phyloP scores from a whole-genome alignment of 2,113 vertebrate species.

The Petaurus breviceps region DNA sequence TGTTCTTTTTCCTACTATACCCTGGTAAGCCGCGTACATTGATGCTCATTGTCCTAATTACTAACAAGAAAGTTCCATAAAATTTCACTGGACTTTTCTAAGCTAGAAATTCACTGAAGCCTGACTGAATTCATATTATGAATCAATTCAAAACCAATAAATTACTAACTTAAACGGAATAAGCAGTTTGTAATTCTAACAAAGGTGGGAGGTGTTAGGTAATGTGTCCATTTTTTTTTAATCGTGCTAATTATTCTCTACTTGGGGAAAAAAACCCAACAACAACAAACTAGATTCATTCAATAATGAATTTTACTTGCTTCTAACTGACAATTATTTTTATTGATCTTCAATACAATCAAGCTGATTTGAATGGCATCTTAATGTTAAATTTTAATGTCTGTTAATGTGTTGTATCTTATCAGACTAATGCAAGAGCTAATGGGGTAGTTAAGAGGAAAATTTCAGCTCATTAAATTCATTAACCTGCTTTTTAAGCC shows the following conservation, averaged over 20 bases:
- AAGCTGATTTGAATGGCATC: slow-evolving; percentile 33
- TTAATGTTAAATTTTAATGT: slow-evolving; percentile 45
- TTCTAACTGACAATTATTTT: slow-evolving; percentile 50
- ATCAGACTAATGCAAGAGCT: slow-evolving; percentile 19
- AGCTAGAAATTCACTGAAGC: background rate
- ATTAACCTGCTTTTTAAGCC: slow-evolving; percentile 40
- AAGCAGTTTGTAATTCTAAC: slow-evolving; percentile 32
- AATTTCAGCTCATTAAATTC: slow-evolving; percentile 23
- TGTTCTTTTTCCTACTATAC: slow-evolving; percentile 3
- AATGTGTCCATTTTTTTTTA: slow-evolving; percentile 6
- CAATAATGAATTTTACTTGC: slow-evolving; percentile 53
- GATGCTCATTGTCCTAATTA: background rate
- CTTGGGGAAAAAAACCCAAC: background rate
- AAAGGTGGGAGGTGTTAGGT: background rate
- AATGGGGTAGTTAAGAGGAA: slow-evolving; percentile 42
- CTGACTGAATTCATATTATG: background rate
- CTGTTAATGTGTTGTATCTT: slow-evolving; percentile 35
- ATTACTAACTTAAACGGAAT: slow-evolving; percentile 22
- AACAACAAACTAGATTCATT: background rate
- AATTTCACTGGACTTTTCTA: slow-evolving; percentile 23
- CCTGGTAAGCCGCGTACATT: slow-evolving; percentile 23
- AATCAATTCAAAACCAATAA: background rate
- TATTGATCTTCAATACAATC: slow-evolving; percentile 46
- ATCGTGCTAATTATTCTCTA: slow-evolving; percentile 46
- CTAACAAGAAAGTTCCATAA: slow-evolving; percentile 49